These are phyloP conservation scores for Mus caroli DNA, from an alignment of 2,797 vertebrate species.

Conservation along the genomic window DNA sequence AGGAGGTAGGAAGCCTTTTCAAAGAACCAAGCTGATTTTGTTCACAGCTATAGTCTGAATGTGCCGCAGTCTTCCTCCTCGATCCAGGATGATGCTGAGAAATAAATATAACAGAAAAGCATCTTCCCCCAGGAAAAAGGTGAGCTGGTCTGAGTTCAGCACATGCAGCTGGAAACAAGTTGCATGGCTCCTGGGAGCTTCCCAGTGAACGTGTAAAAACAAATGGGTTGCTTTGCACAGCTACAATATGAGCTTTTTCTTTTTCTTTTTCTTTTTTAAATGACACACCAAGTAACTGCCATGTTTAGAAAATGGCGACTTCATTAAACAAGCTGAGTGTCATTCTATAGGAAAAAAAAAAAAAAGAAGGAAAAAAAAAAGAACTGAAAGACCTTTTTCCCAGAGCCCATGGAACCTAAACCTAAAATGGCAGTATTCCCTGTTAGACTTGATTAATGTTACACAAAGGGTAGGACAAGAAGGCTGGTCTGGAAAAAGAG, in stretches of 20 bases:
- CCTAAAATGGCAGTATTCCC: conserved; percentile 22
- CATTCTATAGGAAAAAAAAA: neutral
- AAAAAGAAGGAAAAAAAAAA: neutral
- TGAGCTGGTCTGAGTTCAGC: conserved; percentile 65
- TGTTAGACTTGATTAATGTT: conserved; percentile 56
- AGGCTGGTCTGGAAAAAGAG: conserved; percentile 62
- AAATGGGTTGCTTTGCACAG: conserved; percentile 44
- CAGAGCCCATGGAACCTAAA: conserved; percentile 38
- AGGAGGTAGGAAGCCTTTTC: conserved; percentile 44
- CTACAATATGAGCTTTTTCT: conserved; percentile 35
- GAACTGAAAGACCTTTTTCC: neutral
- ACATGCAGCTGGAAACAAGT: conserved; percentile 68
- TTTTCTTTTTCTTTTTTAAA: conserved; percentile 63
- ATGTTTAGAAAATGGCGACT: conserved; percentile 70
- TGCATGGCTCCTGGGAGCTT: conserved; percentile 54
- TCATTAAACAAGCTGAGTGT: conserved; percentile 55
- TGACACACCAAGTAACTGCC: conserved; percentile 1
- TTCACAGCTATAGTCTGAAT: neutral
- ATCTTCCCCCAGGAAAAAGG: conserved; percentile 62
- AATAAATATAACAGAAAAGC: conserved; percentile 55
- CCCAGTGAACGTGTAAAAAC: conserved; percentile 36
- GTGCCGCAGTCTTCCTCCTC: conserved; percentile 20
- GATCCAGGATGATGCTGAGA: conserved; percentile 66
- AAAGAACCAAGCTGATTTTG: conserved; percentile 58
- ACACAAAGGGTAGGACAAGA: conserved; percentile 56